phyloP scores from a whole-genome alignment of 2,888 invertebrate species.

The Cremastinae sp. region DNA sequence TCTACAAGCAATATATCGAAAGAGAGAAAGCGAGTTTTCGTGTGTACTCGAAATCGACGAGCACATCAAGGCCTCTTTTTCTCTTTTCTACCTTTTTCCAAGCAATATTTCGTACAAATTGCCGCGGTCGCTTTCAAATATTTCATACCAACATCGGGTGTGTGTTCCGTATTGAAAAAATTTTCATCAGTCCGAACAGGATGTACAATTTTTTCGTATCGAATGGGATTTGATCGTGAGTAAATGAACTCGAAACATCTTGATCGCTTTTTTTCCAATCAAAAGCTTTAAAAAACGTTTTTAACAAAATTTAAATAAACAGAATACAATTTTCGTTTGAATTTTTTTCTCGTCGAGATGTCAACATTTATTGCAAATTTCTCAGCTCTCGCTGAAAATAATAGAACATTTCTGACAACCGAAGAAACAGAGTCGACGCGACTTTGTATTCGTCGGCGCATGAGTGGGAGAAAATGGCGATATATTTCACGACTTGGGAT shows the following conservation, averaged over 20 bases:
- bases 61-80: background rate
- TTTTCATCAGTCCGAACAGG: too few relatives aligned
- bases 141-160: background rate
- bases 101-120: background rate
- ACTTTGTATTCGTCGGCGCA: slow-evolving; percentile 11
- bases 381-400: slow-evolving; percentile 8
- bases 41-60: slow-evolving; percentile 5
- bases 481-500: slow-evolving; percentile 53
- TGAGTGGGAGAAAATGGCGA: slow-evolving; percentile 1
- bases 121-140: slow-evolving; percentile 23
- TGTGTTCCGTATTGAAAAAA: too few relatives aligned
- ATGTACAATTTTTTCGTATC: too few relatives aligned
- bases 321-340: too few relatives aligned
- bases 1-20: background rate
- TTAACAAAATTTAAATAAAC: too few relatives aligned
- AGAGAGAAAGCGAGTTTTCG: background rate
- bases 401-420: slow-evolving; percentile 21
- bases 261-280: too few relatives aligned
- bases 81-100: background rate
- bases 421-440: slow-evolving; percentile 46
- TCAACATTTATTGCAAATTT: slow-evolving; percentile 37
- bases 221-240: too few relatives aligned
- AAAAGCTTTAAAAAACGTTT: too few relatives aligned
- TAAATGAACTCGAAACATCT: too few relatives aligned
- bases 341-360: too few relatives aligned